Evolutionary conservation across 30 jellyfish, hydroid and myxozoan species (phyloP), one percentile per base, ranked within the genome.

Genomic region (Chrysaora quinquecirrha): DNA sequence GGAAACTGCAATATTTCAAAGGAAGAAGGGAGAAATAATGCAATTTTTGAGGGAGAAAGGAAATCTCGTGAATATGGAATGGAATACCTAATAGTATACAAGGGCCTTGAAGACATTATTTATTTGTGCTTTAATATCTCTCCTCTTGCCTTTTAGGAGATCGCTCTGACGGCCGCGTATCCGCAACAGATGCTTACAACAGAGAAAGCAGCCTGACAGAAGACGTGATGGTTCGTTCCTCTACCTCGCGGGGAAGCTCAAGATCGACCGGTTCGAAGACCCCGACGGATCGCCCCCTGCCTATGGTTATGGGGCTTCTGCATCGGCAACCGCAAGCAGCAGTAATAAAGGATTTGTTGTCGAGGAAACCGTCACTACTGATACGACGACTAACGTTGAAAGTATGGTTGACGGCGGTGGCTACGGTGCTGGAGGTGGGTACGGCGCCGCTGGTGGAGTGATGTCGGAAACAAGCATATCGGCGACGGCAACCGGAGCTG

Each of bases 241-340:
- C 62, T 52, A 66, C 80, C 14, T 2, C 85, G 1, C 76, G 92
- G 31, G 60, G 85, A 48, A 66, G 85, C 20, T 72, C 79, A 1
- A 75, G 92, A 33, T 82, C 92, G 18, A 82, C 80, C 7, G 80
- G 85, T 29, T 2, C 82, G 46, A 82, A 82, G 80, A 20, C 84
- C 14, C 90, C 90, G 34, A 32, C 80, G 30, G 92, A 82, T 33
- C 85, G 92, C 32, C 92, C 92, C 20, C 92, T 2, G 85, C 92
- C 61, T 82, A 82, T 34, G 80, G 62, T 48, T n/a, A 43, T 1
- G 66, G 82, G 28, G 69, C 64, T 9, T 23, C 76, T 16, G 78
- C 85, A 16, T 20, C 85, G 18, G 30, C 78, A 69, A 12, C 81
- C 2, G 29, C 27, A 7, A 52, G 29, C 12, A 19, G 68, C 29